Conservation (phyloP, 2,797 vertebrate species). For the Lophotriccus pileatus region DNA sequence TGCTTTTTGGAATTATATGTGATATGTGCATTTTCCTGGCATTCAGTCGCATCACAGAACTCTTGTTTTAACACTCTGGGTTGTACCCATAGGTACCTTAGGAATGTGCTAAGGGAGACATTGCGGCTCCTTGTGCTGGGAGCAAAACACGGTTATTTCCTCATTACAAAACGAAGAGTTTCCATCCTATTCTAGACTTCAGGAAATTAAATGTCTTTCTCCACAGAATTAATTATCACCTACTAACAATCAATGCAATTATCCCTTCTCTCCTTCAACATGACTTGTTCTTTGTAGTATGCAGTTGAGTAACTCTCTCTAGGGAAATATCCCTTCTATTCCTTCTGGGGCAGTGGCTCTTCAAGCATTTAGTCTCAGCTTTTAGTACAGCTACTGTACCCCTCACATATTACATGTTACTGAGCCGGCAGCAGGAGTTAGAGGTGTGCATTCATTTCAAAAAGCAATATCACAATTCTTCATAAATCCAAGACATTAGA, state of each 20-base stretch:
- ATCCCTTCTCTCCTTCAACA: constrained; percentile 54
- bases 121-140: not conserved
- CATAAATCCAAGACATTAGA: not conserved
- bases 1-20: not conserved
- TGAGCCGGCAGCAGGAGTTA: not conserved
- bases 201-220: constrained; percentile 51
- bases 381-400: constrained; percentile 2
- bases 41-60: not conserved
- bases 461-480: not conserved
- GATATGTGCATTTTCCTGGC: not conserved
- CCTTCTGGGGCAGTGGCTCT: constrained; percentile 16
- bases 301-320: constrained; percentile 57
- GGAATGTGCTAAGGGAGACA: not conserved
- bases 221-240: constrained; percentile 64
- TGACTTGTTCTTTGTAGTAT: constrained; percentile 46
- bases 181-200: constrained; percentile 41
- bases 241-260: constrained; percentile 67
- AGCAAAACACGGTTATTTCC: constrained; percentile 24
- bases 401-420: not conserved
- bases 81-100: not conserved
- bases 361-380: constrained; percentile 49
- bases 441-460: not conserved
- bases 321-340: constrained; percentile 60
- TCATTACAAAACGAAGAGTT: constrained; percentile 42
- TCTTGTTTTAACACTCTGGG: not conserved